Percentiles rank a stretch among this genome's conserved stretches.
phyloP scores from a whole-genome alignment of 2,113 vertebrate species.

The Neogobius melanostomus region DNA sequence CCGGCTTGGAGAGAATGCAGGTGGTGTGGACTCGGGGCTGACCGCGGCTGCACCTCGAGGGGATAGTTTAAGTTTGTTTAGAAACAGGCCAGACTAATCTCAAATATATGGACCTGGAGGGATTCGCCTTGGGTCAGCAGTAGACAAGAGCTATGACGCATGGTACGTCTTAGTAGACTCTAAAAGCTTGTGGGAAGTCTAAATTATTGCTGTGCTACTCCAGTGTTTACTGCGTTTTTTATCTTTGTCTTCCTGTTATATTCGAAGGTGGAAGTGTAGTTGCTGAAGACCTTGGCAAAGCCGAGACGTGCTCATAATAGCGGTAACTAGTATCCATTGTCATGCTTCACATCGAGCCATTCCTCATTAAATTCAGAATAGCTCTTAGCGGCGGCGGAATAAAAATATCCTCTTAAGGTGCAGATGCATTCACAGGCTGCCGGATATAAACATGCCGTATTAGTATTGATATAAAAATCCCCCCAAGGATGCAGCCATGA shows the following conservation, averaged over 20 bases:
- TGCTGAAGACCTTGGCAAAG: slow-evolving; percentile 24
- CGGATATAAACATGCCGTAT: slow-evolving; percentile 44
- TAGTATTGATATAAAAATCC: slow-evolving; percentile 45
- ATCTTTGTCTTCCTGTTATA: slow-evolving; percentile 19
- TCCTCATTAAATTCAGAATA: slow-evolving; percentile 60
- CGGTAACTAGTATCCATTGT: slow-evolving; percentile 48
- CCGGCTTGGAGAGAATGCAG: slow-evolving; percentile 20
- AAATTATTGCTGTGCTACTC: slow-evolving; percentile 13
- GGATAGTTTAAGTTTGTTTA: slow-evolving; percentile 49
- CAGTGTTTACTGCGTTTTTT: slow-evolving; percentile 6
- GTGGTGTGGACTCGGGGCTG: slow-evolving; percentile 41
- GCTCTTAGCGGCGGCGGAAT: slow-evolving; percentile 39
- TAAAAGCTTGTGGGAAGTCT: slow-evolving; percentile 22
- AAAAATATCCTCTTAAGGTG: slow-evolving; percentile 49
- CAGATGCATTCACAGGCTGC: slow-evolving; percentile 32
- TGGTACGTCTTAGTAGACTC: slow-evolving; percentile 30
- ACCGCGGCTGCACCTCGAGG: slow-evolving; percentile 43
- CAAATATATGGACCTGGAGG: slow-evolving; percentile 48
- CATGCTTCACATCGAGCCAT: slow-evolving; percentile 37
- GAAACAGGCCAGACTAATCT: slow-evolving; percentile 48
- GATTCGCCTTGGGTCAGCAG: slow-evolving; percentile 39
- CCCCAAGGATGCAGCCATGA: slow-evolving; percentile 25
- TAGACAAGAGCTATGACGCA: slow-evolving; percentile 34
- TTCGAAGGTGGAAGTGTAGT: slow-evolving; percentile 28
- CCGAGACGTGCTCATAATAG: slow-evolving; percentile 44